Evolutionary conservation across 2,113 vertebrate species (phyloP).

Genomic region (Gila orcuttii): DNA sequence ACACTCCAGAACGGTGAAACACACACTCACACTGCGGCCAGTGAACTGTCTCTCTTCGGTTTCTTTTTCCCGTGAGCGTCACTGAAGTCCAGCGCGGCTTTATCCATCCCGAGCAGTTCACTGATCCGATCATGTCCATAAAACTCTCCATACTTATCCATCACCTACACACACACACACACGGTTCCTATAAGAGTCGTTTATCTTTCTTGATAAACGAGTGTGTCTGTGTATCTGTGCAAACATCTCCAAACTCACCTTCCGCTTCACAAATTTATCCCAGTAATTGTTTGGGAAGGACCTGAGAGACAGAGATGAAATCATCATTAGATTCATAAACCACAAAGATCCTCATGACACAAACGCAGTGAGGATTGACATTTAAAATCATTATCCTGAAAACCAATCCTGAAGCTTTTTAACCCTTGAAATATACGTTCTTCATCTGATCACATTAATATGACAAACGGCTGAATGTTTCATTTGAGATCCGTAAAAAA

Average conservation of each 20-base stretch:
- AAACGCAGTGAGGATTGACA: not conserved
- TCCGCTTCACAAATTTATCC: conserved; percentile 97
- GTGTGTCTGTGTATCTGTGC: not conserved
- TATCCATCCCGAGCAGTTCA: conserved; percentile 94
- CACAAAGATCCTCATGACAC: not conserved
- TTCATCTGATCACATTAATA: no score
- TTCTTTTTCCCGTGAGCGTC: conserved; percentile 92
- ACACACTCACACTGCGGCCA: conserved; percentile 88
- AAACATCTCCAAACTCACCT: conserved; percentile 66
- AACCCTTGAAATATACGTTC: not conserved
- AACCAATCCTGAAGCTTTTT: not conserved
- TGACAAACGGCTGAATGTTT: not conserved
- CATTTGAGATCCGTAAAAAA: not conserved
- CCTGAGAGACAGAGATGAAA: conserved; percentile 72
- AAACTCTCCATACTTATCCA: conserved; percentile 98
- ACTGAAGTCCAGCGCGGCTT: conserved; percentile 94
- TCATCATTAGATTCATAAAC: not conserved
- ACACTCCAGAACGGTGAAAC: not conserved
- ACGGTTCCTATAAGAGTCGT: not conserved
- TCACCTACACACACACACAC: conserved; percentile 78
- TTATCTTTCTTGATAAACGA: not conserved
- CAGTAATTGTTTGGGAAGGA: conserved; percentile 98
- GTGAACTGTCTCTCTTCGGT: conserved; percentile 91
- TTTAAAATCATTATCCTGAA: not conserved
- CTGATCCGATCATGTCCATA: conserved; percentile 96